Evolutionary conservation across 2,113 vertebrate species (phyloP), one percentile per base, ranked within the genome.

Genomic region (Monopterus albus): DNA sequence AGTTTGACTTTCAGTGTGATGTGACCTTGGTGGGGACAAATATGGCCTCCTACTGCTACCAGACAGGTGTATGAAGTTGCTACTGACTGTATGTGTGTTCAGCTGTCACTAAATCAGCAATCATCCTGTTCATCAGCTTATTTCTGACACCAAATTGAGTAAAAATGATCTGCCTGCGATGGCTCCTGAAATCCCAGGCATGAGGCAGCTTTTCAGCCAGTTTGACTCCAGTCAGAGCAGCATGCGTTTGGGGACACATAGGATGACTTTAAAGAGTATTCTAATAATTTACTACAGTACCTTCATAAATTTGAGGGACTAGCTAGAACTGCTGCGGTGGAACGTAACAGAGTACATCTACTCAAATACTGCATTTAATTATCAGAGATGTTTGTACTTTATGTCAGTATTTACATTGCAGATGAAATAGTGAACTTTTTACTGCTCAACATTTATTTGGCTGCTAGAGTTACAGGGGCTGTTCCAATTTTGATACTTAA

Each of bases 81-180:
- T n/a, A 12, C 46, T 18, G 36, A 4, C 63, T 61, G 40, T 53
- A 33, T 10, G 46, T 59, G 13, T 53, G n/a, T n/a, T n/a, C n/a
- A n/a, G n/a, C 47, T 25, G 5, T 51, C 26, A 25, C 40, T 56
- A 50, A 15, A 65, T 26, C 65, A 20, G 11, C 28, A 20, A 17
- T 47, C 42, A 14, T 31, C 14, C 29, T 35, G 26, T 29, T 42
- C 33, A 17, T 64, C 29, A 7, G 45, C 20, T 18, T 36, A 2
- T 65, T 53, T 26, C 11, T 8, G 0, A n/a, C 31, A 47, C 31
- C 17, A 10, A 20, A 17, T 26, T 0, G 23, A 38, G 47, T 55
- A 46, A 14, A 36, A 45, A 18, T 51, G 42, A 40, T 26, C 15
- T 21, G 26, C 21, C 45, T 2, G 45, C 17, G 23, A 1, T 46